Evolutionary conservation across 2,888 invertebrate genomes (phyloP).

Genomic region (Rapana venosa): DNA sequence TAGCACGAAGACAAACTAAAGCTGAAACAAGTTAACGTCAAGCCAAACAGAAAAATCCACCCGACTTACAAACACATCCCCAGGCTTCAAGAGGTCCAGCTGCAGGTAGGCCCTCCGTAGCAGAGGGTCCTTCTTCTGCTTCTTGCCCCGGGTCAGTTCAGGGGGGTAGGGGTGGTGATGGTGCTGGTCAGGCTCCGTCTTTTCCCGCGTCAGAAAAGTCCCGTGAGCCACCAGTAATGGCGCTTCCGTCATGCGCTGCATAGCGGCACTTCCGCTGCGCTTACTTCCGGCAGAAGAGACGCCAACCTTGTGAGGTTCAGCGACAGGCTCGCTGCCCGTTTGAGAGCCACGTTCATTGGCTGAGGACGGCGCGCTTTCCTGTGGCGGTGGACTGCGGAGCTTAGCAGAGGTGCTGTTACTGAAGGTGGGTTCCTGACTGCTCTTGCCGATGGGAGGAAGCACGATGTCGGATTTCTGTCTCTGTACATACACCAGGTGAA

Average conservation of each 20-base stretch:
- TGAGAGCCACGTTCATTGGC: conserved; percentile 1
- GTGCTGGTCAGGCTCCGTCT: conserved; percentile 61
- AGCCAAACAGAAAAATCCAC: neutral
- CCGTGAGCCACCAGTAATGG: conserved; percentile 57
- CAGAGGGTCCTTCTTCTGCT: conserved; percentile 59
- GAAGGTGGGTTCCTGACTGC: conserved; percentile 34
- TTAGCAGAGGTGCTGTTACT: neutral
- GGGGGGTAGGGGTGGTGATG: conserved; percentile 31
- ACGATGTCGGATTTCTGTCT: conserved; percentile 28
- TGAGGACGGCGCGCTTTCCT: neutral
- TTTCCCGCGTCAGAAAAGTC: conserved; percentile 72
- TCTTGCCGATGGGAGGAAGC: conserved; percentile 42
- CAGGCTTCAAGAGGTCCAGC: conserved; percentile 69
- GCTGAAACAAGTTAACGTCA: neutral
- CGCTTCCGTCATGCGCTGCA: conserved; percentile 35
- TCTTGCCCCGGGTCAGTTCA: conserved; percentile 20
- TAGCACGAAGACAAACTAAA: too few relatives aligned
- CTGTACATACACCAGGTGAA: conserved; percentile 7
- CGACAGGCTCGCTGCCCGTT: neutral
- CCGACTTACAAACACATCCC: conserved; percentile 73
- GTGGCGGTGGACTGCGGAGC: neutral
- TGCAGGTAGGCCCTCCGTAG: conserved; percentile 68
- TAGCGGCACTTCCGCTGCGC: conserved; percentile 5
- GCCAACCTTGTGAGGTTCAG: neutral
- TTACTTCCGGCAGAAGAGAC: conserved; percentile 20